These are phyloP conservation scores for Bombus superbus DNA, from an alignment of 1,140 invertebrate genomes.

Conservation along the genomic window DNA sequence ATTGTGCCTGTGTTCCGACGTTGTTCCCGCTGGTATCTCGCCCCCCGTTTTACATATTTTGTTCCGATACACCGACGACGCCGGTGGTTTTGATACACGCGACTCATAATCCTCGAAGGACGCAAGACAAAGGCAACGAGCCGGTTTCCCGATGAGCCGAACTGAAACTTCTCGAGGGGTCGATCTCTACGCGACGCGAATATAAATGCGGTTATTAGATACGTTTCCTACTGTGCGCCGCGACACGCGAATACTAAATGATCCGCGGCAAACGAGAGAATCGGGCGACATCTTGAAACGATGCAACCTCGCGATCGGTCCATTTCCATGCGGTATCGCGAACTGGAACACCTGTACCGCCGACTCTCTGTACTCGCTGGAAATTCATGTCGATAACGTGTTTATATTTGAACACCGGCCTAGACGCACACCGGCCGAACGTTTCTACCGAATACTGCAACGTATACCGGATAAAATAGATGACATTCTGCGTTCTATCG, in stretches of 20 bases:
- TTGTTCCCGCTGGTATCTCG: slow-evolving; percentile 48
- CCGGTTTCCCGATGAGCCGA: slow-evolving; percentile 48
- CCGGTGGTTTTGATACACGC: slow-evolving; percentile 5
- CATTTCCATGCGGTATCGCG: neutral
- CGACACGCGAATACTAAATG: slow-evolving; percentile 50
- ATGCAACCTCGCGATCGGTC: neutral
- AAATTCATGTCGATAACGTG: slow-evolving; percentile 11
- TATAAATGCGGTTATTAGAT: slow-evolving; percentile 78
- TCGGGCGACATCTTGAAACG: slow-evolving; percentile 29
- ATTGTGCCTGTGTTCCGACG: slow-evolving; percentile 50
- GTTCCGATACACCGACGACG: slow-evolving; percentile 54
- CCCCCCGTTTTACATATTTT: slow-evolving; percentile 72
- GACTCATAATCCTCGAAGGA: slow-evolving; percentile 25
- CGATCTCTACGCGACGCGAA: slow-evolving; percentile 63
- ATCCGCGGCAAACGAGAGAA: slow-evolving; percentile 28
- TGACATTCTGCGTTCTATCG: neutral
- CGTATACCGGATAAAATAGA: neutral
- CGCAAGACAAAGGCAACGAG: neutral
- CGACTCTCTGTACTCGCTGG: neutral
- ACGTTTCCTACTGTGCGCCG: slow-evolving; percentile 41
- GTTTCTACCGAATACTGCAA: neutral
- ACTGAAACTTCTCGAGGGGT: slow-evolving; percentile 58
- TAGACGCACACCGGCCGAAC: too few relatives aligned
- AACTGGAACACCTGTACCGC: neutral
- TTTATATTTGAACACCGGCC: neutral